Conservation (phyloP, 1,140 invertebrate species). For the Trissolcus basalis region DNA sequence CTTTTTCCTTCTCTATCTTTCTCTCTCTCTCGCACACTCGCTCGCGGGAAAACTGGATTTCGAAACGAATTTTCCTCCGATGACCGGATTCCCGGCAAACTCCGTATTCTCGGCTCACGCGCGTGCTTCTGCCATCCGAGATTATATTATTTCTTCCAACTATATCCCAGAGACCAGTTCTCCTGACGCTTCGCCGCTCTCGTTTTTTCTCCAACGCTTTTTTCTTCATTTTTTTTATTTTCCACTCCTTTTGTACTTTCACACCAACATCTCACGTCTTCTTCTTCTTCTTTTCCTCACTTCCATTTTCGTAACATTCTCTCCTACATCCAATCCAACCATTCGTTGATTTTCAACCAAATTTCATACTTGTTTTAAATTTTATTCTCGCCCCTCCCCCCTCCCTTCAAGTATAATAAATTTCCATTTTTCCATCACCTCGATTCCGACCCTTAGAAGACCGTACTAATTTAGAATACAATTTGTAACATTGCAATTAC, state of each 20-base stretch:
- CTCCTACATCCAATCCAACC: too few species aligned
- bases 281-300: slow-evolving; percentile 1
- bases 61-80: slow-evolving; percentile 71
- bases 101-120: slow-evolving; percentile 40
- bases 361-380: not conserved
- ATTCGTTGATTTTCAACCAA: too few species aligned
- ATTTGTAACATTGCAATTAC: not conserved
- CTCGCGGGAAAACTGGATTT: slow-evolving; percentile 75
- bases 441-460: too few species aligned
- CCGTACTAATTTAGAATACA: too few species aligned
- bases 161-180: slow-evolving; percentile 23
- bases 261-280: slow-evolving; percentile 1
- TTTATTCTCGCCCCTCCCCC: not conserved
- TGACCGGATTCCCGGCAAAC: slow-evolving; percentile 57
- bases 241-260: slow-evolving; percentile 1
- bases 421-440: slow-evolving; percentile 1
- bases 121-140: slow-evolving; percentile 49
- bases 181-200: slow-evolving; percentile 9
- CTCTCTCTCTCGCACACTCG: slow-evolving; percentile 39
- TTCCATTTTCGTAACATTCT: not conserved
- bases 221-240: slow-evolving; percentile 1
- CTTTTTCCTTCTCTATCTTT: slow-evolving; percentile 16
- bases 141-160: slow-evolving; percentile 51
- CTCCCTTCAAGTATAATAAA: too few species aligned
- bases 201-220: not conserved